Conservation (phyloP, 2,797 vertebrate species). For the Triplophysa yarkandensis region DNA sequence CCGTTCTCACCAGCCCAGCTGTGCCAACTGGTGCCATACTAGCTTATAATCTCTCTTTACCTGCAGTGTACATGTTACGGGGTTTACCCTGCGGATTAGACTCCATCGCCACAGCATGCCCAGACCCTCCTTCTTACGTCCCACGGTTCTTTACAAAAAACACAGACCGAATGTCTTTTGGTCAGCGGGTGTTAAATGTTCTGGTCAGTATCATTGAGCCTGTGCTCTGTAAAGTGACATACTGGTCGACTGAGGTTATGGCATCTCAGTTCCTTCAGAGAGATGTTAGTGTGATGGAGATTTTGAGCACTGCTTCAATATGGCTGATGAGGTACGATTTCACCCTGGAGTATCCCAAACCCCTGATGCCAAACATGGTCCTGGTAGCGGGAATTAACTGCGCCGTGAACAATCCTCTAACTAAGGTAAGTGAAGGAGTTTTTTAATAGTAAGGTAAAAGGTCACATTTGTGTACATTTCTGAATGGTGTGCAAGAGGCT, state of each 20-base stretch:
- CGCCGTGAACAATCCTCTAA: slow-evolving; percentile 53
- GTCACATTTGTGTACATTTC: too few relatives aligned
- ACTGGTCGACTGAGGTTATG: slow-evolving; percentile 50
- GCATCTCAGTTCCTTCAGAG: slow-evolving; percentile 56
- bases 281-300: slow-evolving; percentile 47
- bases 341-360: slow-evolving; percentile 62
- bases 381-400: slow-evolving; percentile 74
- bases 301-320: slow-evolving; percentile 53
- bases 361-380: slow-evolving; percentile 75
- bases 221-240: slow-evolving; percentile 61
- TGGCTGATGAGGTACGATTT: slow-evolving; percentile 63
- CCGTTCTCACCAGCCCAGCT: slow-evolving; percentile 70
- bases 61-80: slow-evolving; percentile 66
- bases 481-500: too few relatives aligned
- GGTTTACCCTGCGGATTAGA: slow-evolving; percentile 71
- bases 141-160: slow-evolving; percentile 69
- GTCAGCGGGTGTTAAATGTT: slow-evolving; percentile 76
- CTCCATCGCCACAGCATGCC: slow-evolving; percentile 65
- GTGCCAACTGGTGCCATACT: slow-evolving; percentile 71
- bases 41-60: slow-evolving; percentile 70
- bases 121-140: slow-evolving; percentile 77
- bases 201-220: slow-evolving; percentile 62
- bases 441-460: not conserved
- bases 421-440: slow-evolving; percentile 66
- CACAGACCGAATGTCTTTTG: slow-evolving; percentile 81